These are phyloP conservation scores for Siniperca knerii DNA, from an alignment of 2,113 vertebrate genomes.

Conservation along the genomic window DNA sequence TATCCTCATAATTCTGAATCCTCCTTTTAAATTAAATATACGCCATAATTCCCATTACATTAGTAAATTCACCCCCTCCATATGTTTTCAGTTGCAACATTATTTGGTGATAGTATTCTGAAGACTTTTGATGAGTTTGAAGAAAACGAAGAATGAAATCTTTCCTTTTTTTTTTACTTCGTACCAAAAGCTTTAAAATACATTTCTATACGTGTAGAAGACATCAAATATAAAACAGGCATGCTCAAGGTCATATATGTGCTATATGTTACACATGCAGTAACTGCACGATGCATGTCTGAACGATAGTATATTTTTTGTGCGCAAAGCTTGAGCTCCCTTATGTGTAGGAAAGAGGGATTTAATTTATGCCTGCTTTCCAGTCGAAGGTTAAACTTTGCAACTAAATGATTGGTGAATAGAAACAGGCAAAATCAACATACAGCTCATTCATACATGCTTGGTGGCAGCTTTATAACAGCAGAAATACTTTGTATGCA, in stretches of 20 bases:
- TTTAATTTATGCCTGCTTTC: constrained; percentile 7
- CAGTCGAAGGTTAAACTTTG: constrained; percentile 5
- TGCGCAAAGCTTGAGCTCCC: not conserved
- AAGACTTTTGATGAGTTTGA: not conserved
- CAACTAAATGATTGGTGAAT: not conserved
- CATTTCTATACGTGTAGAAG: not conserved
- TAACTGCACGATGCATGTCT: not conserved
- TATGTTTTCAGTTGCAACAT: not conserved
- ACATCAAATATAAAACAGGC: not conserved
- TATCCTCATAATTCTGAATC: not conserved
- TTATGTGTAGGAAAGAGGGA: not conserved
- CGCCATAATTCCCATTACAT: not conserved
- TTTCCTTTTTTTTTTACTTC: not conserved
- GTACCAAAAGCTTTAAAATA: not conserved
- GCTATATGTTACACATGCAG: not conserved
- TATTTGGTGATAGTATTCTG: not conserved
- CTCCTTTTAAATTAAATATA: not conserved
- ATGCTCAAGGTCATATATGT: constrained; percentile 5
- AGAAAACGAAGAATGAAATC: not conserved
- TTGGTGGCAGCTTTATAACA: not conserved
- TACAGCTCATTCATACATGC: not conserved
- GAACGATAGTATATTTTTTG: constrained; percentile 13
- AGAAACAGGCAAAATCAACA: not conserved
- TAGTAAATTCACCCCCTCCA: no score
- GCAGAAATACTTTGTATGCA: not conserved